Evolutionary conservation across 35 echinoderm and acorn worm species (phyloP).

Genomic region (Strongylocentrotus purpuratus): DNA sequence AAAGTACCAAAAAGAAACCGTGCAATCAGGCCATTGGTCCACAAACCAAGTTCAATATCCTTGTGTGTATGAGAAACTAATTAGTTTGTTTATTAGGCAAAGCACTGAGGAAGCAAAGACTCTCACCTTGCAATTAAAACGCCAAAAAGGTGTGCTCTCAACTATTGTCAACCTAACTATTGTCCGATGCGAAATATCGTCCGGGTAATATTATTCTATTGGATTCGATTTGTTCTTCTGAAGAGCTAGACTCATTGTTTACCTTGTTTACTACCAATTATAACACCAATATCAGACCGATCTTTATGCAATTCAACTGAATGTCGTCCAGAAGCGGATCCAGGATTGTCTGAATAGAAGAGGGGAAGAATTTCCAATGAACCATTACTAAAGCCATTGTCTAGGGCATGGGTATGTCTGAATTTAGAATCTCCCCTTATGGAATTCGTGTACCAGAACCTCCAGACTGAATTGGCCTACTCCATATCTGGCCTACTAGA

Average conservation of each 20-base stretch:
- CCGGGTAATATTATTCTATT: background rate
- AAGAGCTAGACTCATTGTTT: background rate
- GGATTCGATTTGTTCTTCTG: background rate
- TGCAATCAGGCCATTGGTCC: background rate
- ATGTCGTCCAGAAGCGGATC: no score
- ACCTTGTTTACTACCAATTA: no score
- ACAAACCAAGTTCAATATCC: background rate
- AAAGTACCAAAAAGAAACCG: background rate
- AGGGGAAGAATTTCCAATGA: no score
- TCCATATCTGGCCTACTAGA: no score
- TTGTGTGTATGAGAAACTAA: conserved; percentile 1
- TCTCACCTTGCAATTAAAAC: background rate
- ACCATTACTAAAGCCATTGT: no score
- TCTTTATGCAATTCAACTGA: no score
- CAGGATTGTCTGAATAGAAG: no score
- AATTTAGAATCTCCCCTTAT: no score
- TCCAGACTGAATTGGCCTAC: no score
- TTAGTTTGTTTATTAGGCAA: background rate
- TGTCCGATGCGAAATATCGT: background rate
- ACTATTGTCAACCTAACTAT: background rate
- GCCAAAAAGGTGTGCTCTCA: background rate
- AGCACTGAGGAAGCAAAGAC: background rate
- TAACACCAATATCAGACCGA: no score
- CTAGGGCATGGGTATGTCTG: no score
- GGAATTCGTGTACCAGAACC: no score